These are phyloP conservation scores for Rhamnusium bicolor DNA, from an alignment of 2,888 invertebrate genomes.

Conservation along the genomic window DNA sequence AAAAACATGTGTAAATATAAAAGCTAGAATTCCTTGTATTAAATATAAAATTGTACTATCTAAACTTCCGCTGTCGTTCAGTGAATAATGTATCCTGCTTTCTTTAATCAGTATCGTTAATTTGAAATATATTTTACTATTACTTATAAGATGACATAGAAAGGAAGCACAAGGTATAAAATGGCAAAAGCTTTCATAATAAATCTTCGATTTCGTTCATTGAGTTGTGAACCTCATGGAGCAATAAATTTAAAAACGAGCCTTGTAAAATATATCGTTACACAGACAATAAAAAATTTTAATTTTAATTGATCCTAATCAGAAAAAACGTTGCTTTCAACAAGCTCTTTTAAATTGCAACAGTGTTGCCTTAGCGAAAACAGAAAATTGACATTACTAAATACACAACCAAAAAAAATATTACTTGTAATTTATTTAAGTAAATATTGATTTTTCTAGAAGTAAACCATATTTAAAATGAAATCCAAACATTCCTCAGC, in stretches of 20 bases:
- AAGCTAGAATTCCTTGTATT: too few relatives aligned
- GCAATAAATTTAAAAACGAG: background rate
- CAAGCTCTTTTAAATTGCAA: background rate
- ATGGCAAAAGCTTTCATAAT: background rate
- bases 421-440: background rate
- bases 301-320: background rate
- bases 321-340: background rate
- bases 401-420: background rate
- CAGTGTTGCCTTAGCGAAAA: background rate
- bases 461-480: background rate
- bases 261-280: background rate
- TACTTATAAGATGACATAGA: background rate
- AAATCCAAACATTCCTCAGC: background rate
- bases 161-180: background rate
- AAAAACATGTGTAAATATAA: too few relatives aligned
- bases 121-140: background rate
- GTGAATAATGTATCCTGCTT: too few relatives aligned
- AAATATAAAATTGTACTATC: too few relatives aligned
- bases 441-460: background rate
- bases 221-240: background rate
- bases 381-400: background rate
- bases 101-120: too few relatives aligned
- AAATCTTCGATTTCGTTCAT: background rate
- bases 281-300: background rate
- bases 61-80: too few relatives aligned